Percentiles rank a stretch among this genome's conserved stretches.
These are phyloP conservation scores for Mormyrus iriodes DNA, from an alignment of 2,113 vertebrate species.

Conservation along the genomic window DNA sequence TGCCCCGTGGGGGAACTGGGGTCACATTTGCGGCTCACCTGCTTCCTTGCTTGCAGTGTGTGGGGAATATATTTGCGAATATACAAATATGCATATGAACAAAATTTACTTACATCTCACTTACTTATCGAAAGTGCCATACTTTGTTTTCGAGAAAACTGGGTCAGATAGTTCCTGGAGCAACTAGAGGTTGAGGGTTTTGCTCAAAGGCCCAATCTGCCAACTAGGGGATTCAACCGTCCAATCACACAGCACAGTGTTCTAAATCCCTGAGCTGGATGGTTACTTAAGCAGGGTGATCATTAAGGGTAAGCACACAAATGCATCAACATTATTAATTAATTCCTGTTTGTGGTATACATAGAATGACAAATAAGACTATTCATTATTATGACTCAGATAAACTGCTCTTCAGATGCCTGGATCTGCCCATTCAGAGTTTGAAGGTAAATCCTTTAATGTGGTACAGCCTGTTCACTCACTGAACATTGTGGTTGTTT, in stretches of 20 bases:
- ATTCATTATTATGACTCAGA: background rate
- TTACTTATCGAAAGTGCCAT: background rate
- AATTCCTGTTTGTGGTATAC: background rate
- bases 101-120: background rate
- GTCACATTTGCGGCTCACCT: background rate
- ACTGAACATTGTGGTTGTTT: background rate
- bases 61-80: background rate
- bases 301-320: background rate
- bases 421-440: constrained; percentile 8
- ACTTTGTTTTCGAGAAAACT: background rate
- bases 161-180: background rate
- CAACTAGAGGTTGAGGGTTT: background rate
- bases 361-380: background rate
- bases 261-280: background rate
- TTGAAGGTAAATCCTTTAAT: background rate
- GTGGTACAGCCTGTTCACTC: background rate
- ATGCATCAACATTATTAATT: background rate
- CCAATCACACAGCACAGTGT: background rate
- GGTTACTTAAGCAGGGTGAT: background rate
- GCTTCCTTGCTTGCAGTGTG: background rate
- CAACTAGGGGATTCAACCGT: background rate
- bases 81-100: background rate
- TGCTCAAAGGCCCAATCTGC: background rate
- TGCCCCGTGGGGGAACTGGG: background rate
- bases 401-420: background rate